Base-by-base conservation (phyloP, 2,888 invertebrate genomes). In the Callinectes sapidus region DNA sequence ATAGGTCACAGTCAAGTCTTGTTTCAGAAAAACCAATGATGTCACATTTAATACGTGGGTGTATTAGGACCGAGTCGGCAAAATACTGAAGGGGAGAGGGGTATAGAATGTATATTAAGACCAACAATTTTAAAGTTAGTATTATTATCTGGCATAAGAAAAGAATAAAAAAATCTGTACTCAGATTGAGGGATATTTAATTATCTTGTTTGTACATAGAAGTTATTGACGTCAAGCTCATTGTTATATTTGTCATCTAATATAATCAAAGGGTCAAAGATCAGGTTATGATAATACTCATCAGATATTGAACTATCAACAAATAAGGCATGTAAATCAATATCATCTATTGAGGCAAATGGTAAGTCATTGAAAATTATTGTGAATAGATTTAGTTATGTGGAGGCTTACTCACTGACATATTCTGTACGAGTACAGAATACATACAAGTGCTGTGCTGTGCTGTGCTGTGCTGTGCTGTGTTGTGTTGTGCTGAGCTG, bases 21-120 rank as follows among this genome's bases (percentile, higher is more conserved):
- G 85, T 85, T 85, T 85, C 85, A 32, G 85, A 85, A 85, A 85
- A 85, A 85, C n/a, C 85, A 85, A 85, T 85, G 32, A 85, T 32
- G 16, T 85, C 85, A 16, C 85, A 85, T 85, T 85, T 85, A 85
- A 85, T 85, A 85, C 85, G 32, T 85, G 85, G 85, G 85, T 85
- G 85, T 85, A 32, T 85, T 85, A 85, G 32, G 32, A 85, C 85
- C 5, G 85, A 85, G 85, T 85, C 85, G 32, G 85, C 85, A 85
- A 85, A 85, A 85, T 85, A 85, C 39, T 85, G 85, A 85, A 85
- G 85, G 85, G 14, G 14, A 85, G 85, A 28, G n/a, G 16, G 85
- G 85, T 28, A 85, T 32, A 85, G 85, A 85, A 85, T 32, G 85
- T 28, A 85, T 85, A 85, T 85, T 85, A 39, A 85, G 85, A 85